Evolutionary conservation across 2,888 invertebrate species (phyloP).

Genomic region (Nesidiocoris tenuis): DNA sequence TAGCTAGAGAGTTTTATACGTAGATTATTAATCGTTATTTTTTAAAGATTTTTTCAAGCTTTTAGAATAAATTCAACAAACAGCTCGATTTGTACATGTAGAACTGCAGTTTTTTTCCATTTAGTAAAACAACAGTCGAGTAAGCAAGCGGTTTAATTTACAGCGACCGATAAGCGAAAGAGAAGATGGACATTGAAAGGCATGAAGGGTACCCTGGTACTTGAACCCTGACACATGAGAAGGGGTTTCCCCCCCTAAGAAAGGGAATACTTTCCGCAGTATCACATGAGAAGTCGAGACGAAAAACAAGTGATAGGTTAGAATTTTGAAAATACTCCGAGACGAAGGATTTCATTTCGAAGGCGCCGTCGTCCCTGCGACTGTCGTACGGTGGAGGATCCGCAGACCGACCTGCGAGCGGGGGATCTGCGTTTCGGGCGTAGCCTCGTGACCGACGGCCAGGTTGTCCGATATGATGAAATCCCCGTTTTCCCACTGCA

Average conservation of each 20-base stretch:
- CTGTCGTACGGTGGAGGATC: conserved; percentile 52
- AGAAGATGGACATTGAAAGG: conserved; percentile 27
- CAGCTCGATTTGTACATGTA: no score
- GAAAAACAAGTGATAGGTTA: neutral
- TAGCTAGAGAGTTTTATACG: conserved; percentile 17
- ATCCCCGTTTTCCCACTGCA: conserved; percentile 53
- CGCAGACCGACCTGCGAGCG: conserved; percentile 51
- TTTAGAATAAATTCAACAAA: no score
- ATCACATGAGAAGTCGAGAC: conserved; percentile 12
- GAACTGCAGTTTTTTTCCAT: neutral
- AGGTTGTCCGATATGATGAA: conserved; percentile 53
- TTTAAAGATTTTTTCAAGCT: conserved; percentile 1
- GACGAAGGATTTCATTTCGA: conserved; percentile 43
- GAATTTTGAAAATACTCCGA: neutral
- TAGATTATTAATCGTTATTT: conserved; percentile 1
- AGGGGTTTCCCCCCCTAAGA: conserved; percentile 18
- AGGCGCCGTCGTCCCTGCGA: conserved; percentile 51
- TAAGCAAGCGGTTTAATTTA: conserved; percentile 19
- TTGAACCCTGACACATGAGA: conserved; percentile 28
- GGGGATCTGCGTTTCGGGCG: conserved; percentile 51
- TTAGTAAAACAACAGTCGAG: conserved; percentile 28
- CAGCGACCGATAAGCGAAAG: conserved; percentile 18
- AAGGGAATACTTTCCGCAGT: neutral
- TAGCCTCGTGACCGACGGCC: conserved; percentile 53
- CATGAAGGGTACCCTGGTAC: conserved; percentile 37